These are phyloP conservation scores for Perca flavescens DNA, from an alignment of 2,113 vertebrate genomes.

Conservation along the genomic window DNA sequence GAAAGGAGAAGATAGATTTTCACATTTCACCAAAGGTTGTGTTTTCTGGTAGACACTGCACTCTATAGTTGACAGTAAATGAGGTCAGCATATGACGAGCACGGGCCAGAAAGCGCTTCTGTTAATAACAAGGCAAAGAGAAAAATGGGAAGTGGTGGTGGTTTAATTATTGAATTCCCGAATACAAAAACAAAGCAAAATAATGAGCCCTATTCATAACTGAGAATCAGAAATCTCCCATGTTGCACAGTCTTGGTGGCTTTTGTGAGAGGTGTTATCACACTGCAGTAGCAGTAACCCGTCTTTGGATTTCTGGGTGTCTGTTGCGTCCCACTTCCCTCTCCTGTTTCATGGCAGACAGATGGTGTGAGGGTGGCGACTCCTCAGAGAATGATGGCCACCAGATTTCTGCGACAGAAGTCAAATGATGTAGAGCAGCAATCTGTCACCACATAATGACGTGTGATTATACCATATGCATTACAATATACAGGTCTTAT, in stretches of 20 bases:
- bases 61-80: slow-evolving; percentile 32
- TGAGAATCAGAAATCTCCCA: neutral
- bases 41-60: neutral
- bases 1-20: neutral
- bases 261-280: neutral
- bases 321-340: slow-evolving; percentile 49
- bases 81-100: neutral
- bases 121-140: neutral
- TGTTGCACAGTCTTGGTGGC: neutral
- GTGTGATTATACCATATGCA: neutral
- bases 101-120: neutral
- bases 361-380: slow-evolving; percentile 59
- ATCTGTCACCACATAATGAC: slow-evolving; percentile 21
- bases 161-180: neutral
- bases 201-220: neutral
- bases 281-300: neutral
- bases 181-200: neutral
- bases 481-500: neutral
- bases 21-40: neutral
- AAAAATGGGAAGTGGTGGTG: slow-evolving; percentile 2
- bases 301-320: neutral
- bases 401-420: slow-evolving; percentile 56
- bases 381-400: slow-evolving; percentile 39
- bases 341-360: slow-evolving; percentile 38
- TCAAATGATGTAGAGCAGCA: slow-evolving; percentile 26